Evolutionary conservation across 2,888 invertebrate species (phyloP), one percentile per base, ranked within the genome.

Genomic region (Syrista parreyssii): DNA sequence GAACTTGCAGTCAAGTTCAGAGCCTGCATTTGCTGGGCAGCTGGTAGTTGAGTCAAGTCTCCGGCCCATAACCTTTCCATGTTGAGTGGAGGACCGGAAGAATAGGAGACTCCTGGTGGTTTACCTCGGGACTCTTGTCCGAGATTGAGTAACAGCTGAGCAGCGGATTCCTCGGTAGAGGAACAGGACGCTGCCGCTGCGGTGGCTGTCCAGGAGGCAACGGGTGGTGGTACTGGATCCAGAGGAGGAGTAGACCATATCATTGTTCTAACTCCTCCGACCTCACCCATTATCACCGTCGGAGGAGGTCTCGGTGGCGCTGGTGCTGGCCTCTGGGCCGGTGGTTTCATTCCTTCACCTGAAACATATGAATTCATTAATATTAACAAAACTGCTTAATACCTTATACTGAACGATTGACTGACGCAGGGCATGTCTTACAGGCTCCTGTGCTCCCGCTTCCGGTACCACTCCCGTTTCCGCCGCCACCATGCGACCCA

Each of bases 51-150:
- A 33, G 96, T 95, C 79, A 96, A 94, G 87, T 97, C 97, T 6
- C 97, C 97, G 12, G 97, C 97, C 98, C 98, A 98, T 76, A 98
- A 92, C 82, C 97, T 93, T 91, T 98, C 97, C 98, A 98, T 98
- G 89, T 98, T 97, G 79, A 98, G 93, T 32, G 97, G 96, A 32
- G 94, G 94, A 69, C 89, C 91, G 80, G 88, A 89, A 80, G 89
- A 85, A 82, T 90, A 91, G 75, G 88, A 84, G 40, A 86, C 86
- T 77, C 88, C 87, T 72, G 89, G 86, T 72, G 91, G 89, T 81
- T 93, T 92, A 88, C 93, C 92, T 87, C 95, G 92, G 74, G 94
- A 92, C 86, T 94, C 95, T 88, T 96, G 96, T 11, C 96, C 96
- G 75, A 96, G 92, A 86, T 96, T 96, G 68, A 97, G 93, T 79